Conservation (phyloP, 2,797 vertebrate species). For the Siniperca undulata region DNA sequence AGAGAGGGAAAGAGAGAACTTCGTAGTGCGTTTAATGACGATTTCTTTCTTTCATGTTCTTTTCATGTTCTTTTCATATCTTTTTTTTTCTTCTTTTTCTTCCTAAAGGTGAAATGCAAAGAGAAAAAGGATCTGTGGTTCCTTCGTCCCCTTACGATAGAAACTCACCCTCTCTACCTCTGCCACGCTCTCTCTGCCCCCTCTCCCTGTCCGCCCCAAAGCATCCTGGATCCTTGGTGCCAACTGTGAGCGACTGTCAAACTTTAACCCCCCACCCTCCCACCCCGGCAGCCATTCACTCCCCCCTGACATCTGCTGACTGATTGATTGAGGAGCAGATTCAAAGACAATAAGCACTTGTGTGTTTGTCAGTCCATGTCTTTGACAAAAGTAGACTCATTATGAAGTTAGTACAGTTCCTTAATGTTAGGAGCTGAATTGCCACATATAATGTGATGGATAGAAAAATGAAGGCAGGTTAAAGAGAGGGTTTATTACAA, state of each 20-base stretch:
- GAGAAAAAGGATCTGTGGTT: conserved; percentile 65
- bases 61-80: conserved; percentile 81
- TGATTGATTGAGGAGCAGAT: conserved; percentile 65
- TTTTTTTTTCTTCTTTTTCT: conserved; percentile 52
- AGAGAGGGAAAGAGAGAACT: conserved; percentile 75
- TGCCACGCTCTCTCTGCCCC: conserved; percentile 72
- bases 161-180: conserved; percentile 72
- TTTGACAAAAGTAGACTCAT: conserved; percentile 36
- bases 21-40: conserved; percentile 77
- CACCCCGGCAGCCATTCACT: conserved; percentile 16
- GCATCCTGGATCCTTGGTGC: conserved; percentile 81
- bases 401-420: conserved; percentile 13
- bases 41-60: conserved; percentile 81
- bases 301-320: conserved; percentile 57
- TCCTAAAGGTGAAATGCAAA: conserved; percentile 69
- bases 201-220: conserved; percentile 72
- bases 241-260: conserved; percentile 88
- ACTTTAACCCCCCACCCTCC: conserved; percentile 60
- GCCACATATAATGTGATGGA: conserved; percentile 46
- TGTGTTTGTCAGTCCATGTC: conserved; percentile 53
- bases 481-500: conserved; percentile 66
- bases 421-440: conserved; percentile 27
- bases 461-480: conserved; percentile 52
- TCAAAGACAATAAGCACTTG: conserved; percentile 56
- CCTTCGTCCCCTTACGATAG: conserved; percentile 64